Evolutionary conservation across 2,888 invertebrate species (phyloP), one percentile per base, ranked within the genome.

Genomic region (Cheilosia pagana): DNA sequence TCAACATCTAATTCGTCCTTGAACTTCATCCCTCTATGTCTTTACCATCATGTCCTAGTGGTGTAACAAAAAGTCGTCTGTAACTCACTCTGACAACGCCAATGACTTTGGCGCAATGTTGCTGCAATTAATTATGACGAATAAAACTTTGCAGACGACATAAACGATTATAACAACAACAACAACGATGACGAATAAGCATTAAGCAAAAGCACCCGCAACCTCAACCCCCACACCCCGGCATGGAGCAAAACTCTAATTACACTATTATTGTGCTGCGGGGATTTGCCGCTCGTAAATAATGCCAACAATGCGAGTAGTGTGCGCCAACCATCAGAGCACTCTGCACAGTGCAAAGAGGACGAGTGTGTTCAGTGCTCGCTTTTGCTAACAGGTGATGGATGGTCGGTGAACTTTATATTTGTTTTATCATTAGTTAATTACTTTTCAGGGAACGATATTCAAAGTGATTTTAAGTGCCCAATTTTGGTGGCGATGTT

Each of bases 91-190:
- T 53, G 41, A 52, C 76, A 45, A 68, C 50, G 41, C 16, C 60
- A 12, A 43, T 8, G 21, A 62, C 43, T 55, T 68, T 74, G 78
- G 74, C 52, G 74, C 48, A 19, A 57, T 59, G 63, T 63, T 72
- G 57, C 57, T 74, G 52, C 72, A 83, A 83, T 83, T 83, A 83
- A 83, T 83, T 83, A 74, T 83, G 78, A 83, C 72, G 63, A 78
- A 68, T 83, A 63, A 67, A 83, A 83, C 72, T 78, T 83, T 78
- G 2, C 82, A 83, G 35, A 23, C 39, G 52, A 62, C 28, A 14
- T 48, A 16, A 28, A 31, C 19, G 50, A 35, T 12, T 8, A 59
- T 50, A 57, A 55, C 14, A 28, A n/a, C 41, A 12, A 41, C 14
- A 28, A 70, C 19, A 43, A 45, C 21, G 21, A 43, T 10, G 62